Evolutionary conservation across 2,888 invertebrate genomes (phyloP).

Genomic region (Vesta saturnalis): DNA sequence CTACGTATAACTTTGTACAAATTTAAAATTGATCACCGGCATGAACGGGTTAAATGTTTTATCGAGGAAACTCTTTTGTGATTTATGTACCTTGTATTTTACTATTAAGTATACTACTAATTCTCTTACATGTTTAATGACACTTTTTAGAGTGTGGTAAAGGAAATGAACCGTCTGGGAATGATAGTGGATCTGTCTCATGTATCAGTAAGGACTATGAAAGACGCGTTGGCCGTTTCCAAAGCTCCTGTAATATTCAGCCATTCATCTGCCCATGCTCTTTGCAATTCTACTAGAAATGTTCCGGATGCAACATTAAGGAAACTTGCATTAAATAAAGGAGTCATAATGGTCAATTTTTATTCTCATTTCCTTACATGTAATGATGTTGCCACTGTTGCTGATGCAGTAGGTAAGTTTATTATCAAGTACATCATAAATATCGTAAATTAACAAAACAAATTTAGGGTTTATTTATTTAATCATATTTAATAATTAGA

Average conservation of each 20-base stretch:
- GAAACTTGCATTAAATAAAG: constrained; percentile 79
- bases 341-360: constrained; percentile 89
- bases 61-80: too few species aligned
- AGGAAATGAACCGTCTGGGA: constrained; percentile 89
- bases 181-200: constrained; percentile 89
- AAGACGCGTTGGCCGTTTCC: constrained; percentile 78
- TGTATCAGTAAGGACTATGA: constrained; percentile 83
- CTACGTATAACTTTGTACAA: not conserved
- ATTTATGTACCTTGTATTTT: not conserved
- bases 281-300: constrained; percentile 84
- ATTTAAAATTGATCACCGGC: not conserved
- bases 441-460: too few species aligned
- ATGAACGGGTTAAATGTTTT: too few species aligned
- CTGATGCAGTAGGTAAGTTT: constrained; percentile 80
- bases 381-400: constrained; percentile 77
- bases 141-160: constrained; percentile 74
- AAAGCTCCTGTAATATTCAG: constrained; percentile 88
- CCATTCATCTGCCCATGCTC: constrained; percentile 82
- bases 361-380: constrained; percentile 82
- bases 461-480: too few species aligned
- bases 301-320: constrained; percentile 81
- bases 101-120: constrained; percentile 8
- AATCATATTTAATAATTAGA: too few species aligned
- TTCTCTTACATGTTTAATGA: constrained; percentile 24
- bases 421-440: not conserved